These are phyloP conservation scores for Leptodactylus fallax DNA, from an alignment of 2,797 vertebrate species.

Conservation along the genomic window DNA sequence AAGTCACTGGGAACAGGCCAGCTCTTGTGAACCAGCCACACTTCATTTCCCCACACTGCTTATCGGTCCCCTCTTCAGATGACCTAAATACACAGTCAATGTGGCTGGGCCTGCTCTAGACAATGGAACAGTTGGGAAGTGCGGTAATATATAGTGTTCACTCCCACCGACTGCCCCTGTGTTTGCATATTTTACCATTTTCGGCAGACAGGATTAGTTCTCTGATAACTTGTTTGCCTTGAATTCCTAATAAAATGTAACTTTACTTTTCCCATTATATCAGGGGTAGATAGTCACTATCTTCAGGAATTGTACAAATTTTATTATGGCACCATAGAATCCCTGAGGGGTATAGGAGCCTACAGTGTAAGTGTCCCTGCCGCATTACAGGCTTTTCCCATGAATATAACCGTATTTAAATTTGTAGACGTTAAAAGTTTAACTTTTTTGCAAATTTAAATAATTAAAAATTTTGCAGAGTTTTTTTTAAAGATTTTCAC, in stretches of 20 bases:
- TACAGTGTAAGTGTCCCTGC: too few relatives aligned
- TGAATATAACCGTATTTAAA: too few relatives aligned
- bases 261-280: not conserved
- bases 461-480: too few relatives aligned
- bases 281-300: too few relatives aligned
- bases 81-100: constrained; percentile 59
- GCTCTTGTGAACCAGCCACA: constrained; percentile 57
- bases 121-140: constrained; percentile 46
- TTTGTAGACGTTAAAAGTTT: too few relatives aligned
- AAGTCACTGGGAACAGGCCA: constrained; percentile 52
- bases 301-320: too few relatives aligned
- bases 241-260: not conserved
- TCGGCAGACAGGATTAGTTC: not conserved
- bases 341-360: too few relatives aligned
- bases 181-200: constrained; percentile 11
- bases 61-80: constrained; percentile 57
- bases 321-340: too few relatives aligned
- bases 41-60: constrained; percentile 59
- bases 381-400: too few relatives aligned
- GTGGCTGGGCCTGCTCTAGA: not conserved
- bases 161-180: not conserved
- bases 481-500: too few relatives aligned
- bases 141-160: constrained; percentile 8
- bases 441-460: too few relatives aligned
- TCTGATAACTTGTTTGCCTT: too few relatives aligned